phyloP scores from a whole-genome alignment of 2,797 vertebrate genomes.

The Poeciliopsis paucimaculata region DNA sequence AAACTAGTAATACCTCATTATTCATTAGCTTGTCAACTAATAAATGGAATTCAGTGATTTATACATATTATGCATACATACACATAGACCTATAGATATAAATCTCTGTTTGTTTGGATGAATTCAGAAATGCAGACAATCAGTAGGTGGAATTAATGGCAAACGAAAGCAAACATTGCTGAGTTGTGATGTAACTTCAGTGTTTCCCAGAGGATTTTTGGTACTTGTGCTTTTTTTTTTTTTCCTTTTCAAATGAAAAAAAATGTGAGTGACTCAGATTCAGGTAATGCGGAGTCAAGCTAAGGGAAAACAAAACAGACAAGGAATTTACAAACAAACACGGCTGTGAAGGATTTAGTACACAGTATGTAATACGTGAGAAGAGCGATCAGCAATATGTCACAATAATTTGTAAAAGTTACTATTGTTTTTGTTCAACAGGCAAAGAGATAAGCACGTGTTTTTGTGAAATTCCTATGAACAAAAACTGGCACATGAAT shows the following conservation, averaged over 20 bases:
- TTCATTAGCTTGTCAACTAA: background rate
- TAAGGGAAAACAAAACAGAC: background rate
- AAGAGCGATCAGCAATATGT: slow-evolving; percentile 12
- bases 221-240: background rate
- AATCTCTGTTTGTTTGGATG: slow-evolving; percentile 4
- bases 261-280: slow-evolving; percentile 9
- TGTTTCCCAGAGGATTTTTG: slow-evolving; percentile 9
- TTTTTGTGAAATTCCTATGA: background rate
- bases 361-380: slow-evolving; percentile 1
- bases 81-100: background rate
- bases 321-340: slow-evolving; percentile 15
- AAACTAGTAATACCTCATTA: background rate
- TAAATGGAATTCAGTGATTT: background rate
- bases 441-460: background rate
- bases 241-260: slow-evolving; percentile 7
- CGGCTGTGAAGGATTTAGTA: slow-evolving; percentile 14
- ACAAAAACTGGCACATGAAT: too few relatives aligned
- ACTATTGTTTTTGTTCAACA: background rate
- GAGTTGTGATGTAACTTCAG: slow-evolving; percentile 4
- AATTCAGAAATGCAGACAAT: background rate
- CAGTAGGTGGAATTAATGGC: slow-evolving; percentile 9
- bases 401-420: background rate
- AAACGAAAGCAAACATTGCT: slow-evolving; percentile 20
- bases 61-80: background rate
- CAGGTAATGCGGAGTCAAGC: background rate